phyloP scores from a whole-genome alignment of 2,113 vertebrate species.

The Oryzias woworae region DNA sequence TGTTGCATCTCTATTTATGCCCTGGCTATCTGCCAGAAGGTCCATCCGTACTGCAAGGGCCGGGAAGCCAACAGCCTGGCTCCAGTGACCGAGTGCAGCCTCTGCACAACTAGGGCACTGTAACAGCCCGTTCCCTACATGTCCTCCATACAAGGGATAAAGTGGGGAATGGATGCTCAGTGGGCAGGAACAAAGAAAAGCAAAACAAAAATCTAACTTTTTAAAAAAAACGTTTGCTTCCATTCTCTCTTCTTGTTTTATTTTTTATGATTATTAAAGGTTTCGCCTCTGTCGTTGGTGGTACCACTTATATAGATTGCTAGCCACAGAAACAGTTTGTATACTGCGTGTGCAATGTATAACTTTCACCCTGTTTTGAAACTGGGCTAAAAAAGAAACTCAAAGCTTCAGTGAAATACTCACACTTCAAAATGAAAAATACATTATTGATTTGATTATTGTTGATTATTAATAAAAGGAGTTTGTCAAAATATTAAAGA shows the following conservation, averaged over 20 bases:
- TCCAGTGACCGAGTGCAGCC: slow-evolving; percentile 33
- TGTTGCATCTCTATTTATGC: slow-evolving; percentile 65
- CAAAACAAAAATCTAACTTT: not conserved
- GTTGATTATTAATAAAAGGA: too few relatives aligned
- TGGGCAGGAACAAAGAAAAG: not conserved
- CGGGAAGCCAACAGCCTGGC: slow-evolving; percentile 37
- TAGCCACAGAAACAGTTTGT: too few relatives aligned
- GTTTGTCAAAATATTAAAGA: too few relatives aligned
- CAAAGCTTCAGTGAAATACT: too few relatives aligned
- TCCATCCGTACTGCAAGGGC: slow-evolving; percentile 47
- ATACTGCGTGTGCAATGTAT: too few relatives aligned
- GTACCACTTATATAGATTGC: too few relatives aligned
- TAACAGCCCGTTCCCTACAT: slow-evolving; percentile 35
- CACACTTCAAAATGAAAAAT: too few relatives aligned
- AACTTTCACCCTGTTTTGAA: too few relatives aligned
- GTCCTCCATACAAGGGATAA: slow-evolving; percentile 24
- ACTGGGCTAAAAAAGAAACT: too few relatives aligned
- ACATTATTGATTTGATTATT: too few relatives aligned
- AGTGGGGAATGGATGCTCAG: slow-evolving; percentile 37
- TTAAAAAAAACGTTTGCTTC: not conserved
- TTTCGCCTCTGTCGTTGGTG: too few relatives aligned
- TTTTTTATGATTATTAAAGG: too few relatives aligned
- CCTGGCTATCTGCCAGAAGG: slow-evolving; percentile 56
- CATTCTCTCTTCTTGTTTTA: not conserved
- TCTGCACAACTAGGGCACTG: slow-evolving; percentile 45